Conservation (phyloP, 1,140 invertebrate species). For the Drosophila kanapiae region DNA sequence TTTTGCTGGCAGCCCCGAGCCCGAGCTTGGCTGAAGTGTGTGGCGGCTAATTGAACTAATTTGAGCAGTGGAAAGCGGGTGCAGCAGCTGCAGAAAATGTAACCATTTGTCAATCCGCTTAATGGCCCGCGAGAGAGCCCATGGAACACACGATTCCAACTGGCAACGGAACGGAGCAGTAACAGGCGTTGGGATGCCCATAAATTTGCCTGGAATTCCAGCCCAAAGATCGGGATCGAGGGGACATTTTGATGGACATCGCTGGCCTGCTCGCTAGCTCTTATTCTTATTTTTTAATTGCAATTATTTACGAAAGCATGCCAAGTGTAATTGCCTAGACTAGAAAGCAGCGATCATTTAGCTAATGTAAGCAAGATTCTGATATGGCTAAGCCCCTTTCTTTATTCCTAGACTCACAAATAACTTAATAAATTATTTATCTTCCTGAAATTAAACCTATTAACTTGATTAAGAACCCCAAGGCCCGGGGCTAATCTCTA, state of each 20-base stretch:
- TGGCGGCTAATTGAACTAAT: constrained; percentile 55
- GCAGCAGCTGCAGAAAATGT: constrained; percentile 49
- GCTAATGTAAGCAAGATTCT: not conserved
- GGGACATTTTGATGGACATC: constrained; percentile 41
- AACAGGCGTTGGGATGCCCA: constrained; percentile 14
- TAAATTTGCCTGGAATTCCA: constrained; percentile 29
- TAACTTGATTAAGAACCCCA: constrained; percentile 4
- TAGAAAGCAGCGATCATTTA: constrained; percentile 3
- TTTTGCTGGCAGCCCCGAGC: constrained; percentile 8
- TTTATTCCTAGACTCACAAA: not conserved
- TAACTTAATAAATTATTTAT: not conserved
- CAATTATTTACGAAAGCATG: constrained; percentile 7
- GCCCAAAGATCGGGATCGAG: constrained; percentile 18
- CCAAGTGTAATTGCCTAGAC: not conserved
- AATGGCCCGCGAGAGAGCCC: constrained; percentile 26
- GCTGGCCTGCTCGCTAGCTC: not conserved
- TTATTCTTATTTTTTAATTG: constrained; percentile 25
- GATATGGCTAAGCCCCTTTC: not conserved
- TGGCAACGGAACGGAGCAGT: constrained; percentile 3
- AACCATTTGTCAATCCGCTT: constrained; percentile 51
- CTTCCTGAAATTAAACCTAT: not conserved
- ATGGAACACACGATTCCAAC: constrained; percentile 11
- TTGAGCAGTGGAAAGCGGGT: constrained; percentile 49
- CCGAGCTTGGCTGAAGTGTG: constrained; percentile 35
- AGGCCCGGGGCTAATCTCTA: constrained; percentile 1